Conservation (phyloP, 1,140 invertebrate genomes). For the Drosophila dunni region DNA sequence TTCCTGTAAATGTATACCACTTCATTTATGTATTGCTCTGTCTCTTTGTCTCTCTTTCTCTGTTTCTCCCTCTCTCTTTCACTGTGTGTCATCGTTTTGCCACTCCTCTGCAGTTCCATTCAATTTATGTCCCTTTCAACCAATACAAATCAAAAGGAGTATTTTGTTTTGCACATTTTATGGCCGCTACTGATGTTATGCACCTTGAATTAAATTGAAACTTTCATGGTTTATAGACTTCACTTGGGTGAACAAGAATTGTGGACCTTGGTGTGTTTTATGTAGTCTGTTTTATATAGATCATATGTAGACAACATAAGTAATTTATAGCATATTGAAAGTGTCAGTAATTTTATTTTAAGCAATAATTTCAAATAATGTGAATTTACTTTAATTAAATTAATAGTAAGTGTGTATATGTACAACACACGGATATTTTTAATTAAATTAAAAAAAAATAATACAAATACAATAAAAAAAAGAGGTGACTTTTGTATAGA, state of each 20-base stretch:
- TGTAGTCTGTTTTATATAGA: too few relatives aligned
- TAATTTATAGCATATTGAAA: too few relatives aligned
- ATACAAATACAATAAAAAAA: too few relatives aligned
- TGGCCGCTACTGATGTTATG: conserved; percentile 76
- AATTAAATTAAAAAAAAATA: too few relatives aligned
- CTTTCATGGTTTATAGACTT: background rate
- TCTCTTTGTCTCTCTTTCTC: background rate
- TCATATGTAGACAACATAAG: too few relatives aligned
- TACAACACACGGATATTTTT: too few relatives aligned
- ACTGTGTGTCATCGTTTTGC: conserved; percentile 50
- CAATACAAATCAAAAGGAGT: conserved; percentile 63
- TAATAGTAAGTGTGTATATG: too few relatives aligned
- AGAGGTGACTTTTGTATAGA: too few relatives aligned
- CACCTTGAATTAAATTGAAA: conserved; percentile 2
- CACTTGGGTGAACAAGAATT: background rate
- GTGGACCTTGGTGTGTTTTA: background rate
- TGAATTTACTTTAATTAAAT: too few relatives aligned
- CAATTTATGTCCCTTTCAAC: conserved; percentile 57
- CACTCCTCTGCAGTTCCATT: conserved; percentile 19
- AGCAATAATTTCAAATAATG: too few relatives aligned
- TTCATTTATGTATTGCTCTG: conserved; percentile 40
- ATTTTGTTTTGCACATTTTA: conserved; percentile 77
- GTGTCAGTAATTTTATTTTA: too few relatives aligned
- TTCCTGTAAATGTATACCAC: conserved; percentile 57
- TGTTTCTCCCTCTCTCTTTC: conserved; percentile 25